Conservation (phyloP, 1,140 invertebrate species). For the Drosophila teissieri region DNA sequence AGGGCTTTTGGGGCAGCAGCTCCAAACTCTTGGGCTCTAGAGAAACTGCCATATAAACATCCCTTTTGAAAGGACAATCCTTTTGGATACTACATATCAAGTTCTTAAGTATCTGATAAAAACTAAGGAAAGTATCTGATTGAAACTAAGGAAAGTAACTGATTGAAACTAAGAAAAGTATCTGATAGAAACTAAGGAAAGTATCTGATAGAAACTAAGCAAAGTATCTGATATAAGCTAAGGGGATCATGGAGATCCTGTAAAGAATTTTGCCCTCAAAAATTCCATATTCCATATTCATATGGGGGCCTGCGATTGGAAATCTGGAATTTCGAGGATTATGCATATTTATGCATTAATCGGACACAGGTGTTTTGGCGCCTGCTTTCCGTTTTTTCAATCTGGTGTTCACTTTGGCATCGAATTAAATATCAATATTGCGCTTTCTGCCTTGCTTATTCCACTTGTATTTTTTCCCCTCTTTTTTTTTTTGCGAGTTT, state of each 20-base stretch:
- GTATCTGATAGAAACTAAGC: no score
- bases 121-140: no score
- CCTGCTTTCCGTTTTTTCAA: slow-evolving; percentile 9
- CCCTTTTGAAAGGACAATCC: no score
- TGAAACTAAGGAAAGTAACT: no score
- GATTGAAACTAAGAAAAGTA: no score
- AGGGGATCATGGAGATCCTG: no score
- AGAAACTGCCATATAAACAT: no score
- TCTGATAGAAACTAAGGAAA: no score
- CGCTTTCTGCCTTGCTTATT: slow-evolving; percentile 1
- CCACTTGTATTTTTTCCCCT: slow-evolving; percentile 3
- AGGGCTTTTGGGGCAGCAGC: background rate
- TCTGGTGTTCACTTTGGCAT: slow-evolving; percentile 8
- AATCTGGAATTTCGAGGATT: slow-evolving; percentile 7
- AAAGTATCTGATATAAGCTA: no score
- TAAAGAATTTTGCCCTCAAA: background rate
- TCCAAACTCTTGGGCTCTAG: no score
- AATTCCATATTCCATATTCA: background rate
- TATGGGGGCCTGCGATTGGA: background rate
- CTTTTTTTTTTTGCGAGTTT: background rate
- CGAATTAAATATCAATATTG: slow-evolving; percentile 12
- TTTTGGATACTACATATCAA: no score
- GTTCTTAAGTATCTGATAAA: no score
- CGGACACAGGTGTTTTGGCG: slow-evolving; percentile 20
- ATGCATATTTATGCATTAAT: slow-evolving; percentile 7